These are phyloP conservation scores for Drosophila rufa DNA, from an alignment of 1,140 invertebrate genomes.

Conservation along the genomic window DNA sequence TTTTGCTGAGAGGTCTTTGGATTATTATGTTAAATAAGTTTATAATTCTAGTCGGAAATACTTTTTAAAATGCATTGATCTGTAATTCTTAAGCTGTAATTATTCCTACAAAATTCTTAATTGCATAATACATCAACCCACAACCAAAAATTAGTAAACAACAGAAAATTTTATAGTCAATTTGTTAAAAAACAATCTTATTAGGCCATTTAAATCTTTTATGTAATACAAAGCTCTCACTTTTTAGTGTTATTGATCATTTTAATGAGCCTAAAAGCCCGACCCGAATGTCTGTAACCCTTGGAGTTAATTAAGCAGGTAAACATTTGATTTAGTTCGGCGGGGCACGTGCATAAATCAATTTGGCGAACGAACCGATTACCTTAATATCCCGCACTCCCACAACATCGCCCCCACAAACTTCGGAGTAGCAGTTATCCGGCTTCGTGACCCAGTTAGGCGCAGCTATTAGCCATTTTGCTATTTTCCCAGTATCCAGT, in stretches of 20 bases:
- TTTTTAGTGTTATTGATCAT: neutral
- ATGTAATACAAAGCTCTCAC: constrained; percentile 3
- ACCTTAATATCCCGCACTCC: constrained; percentile 33
- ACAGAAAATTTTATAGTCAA: neutral
- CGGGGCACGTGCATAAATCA: constrained; percentile 42
- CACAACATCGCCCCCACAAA: constrained; percentile 19
- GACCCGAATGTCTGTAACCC: neutral
- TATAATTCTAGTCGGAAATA: no score
- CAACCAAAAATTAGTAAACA: no score
- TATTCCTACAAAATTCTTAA: neutral
- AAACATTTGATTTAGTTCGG: constrained; percentile 28
- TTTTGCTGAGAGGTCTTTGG: neutral
- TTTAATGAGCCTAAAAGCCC: constrained; percentile 1
- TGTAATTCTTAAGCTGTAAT: no score
- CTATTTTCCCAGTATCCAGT: constrained; percentile 18
- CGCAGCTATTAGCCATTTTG: constrained; percentile 28
- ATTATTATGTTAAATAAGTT: no score
- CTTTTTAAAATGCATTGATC: no score
- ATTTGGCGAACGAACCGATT: constrained; percentile 27
- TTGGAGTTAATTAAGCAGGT: constrained; percentile 22
- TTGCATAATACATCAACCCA: neutral
- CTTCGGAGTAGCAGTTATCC: neutral
- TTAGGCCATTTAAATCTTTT: neutral
- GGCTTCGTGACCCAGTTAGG: constrained; percentile 46
- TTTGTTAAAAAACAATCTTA: neutral